Evolutionary conservation across 2,113 vertebrate species (phyloP).

Genomic region (Cyprichromis sp.): DNA sequence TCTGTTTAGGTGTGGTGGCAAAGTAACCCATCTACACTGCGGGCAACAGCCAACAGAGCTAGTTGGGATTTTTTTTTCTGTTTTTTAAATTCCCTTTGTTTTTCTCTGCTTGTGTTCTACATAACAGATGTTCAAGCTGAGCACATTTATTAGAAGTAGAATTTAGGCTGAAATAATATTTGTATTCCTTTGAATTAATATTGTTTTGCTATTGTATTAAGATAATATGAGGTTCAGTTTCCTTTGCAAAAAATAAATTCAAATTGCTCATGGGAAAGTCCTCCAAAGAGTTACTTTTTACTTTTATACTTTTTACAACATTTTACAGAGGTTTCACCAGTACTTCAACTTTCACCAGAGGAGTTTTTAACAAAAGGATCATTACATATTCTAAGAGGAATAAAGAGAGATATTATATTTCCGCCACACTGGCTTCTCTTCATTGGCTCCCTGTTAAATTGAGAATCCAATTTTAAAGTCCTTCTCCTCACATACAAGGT

Average conservation of each 20-base stretch:
- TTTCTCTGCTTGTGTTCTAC: not conserved
- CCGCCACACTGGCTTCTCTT: not conserved
- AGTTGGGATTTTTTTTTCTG: accelerated
- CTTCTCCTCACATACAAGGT: not conserved
- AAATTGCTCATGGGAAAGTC: not conserved
- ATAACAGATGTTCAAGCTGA: not conserved
- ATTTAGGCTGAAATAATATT: not conserved
- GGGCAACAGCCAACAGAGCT: not conserved
- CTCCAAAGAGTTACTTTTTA: not conserved
- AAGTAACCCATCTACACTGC: not conserved
- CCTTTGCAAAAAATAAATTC: not conserved
- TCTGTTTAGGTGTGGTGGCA: not conserved
- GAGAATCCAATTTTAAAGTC: not conserved
- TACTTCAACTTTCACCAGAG: not conserved
- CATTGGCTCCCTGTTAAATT: not conserved
- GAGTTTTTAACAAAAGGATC: not conserved
- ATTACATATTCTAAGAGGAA: not conserved
- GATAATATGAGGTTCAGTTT: not conserved
- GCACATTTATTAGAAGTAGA: not conserved
- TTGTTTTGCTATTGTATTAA: not conserved
- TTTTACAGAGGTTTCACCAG: not conserved
- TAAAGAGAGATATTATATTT: not conserved
- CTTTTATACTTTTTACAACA: not conserved
- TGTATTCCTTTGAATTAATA: not conserved
- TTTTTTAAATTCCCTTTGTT: not conserved